Conservation (phyloP, 1,140 invertebrate species). For the Apis dorsata region DNA sequence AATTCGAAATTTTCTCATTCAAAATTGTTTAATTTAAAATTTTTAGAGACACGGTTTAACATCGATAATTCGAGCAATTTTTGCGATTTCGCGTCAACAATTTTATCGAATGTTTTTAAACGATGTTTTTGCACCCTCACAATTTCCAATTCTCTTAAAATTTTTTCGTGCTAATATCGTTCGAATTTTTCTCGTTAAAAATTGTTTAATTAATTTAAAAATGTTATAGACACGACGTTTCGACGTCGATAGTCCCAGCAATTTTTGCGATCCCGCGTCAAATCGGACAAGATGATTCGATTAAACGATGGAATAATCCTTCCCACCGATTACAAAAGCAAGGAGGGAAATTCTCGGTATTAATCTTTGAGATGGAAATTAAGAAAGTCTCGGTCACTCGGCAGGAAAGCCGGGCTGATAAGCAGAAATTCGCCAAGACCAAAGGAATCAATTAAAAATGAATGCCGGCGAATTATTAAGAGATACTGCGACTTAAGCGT, state of each 20-base stretch:
- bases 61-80: too few relatives aligned
- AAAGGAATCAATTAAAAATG: conserved; percentile 54
- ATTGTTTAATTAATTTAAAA: too few relatives aligned
- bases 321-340: conserved; percentile 35
- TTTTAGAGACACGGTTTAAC: too few relatives aligned
- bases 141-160: too few relatives aligned
- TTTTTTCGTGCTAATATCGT: too few relatives aligned
- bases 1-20: not conserved
- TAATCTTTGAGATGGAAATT: conserved; percentile 31
- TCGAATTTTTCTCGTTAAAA: too few relatives aligned
- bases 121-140: too few relatives aligned
- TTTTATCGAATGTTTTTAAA: too few relatives aligned
- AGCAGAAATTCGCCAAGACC: conserved; percentile 20
- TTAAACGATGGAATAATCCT: conserved; percentile 10
- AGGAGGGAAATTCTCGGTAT: not conserved
- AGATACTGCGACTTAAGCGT: conserved; percentile 26
- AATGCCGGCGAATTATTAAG: conserved; percentile 52
- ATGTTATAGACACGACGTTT: too few relatives aligned
- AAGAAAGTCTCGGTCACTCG: conserved; percentile 26
- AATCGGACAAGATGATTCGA: conserved; percentile 41
- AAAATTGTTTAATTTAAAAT: not conserved
- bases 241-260: too few relatives aligned
- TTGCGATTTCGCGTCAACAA: too few relatives aligned
- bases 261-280: not conserved
- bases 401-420: conserved; percentile 12